Evolutionary conservation across 2,113 vertebrate genomes (phyloP), one percentile per base, ranked within the genome.

Genomic region (Sarotherodon lohbergeri): DNA sequence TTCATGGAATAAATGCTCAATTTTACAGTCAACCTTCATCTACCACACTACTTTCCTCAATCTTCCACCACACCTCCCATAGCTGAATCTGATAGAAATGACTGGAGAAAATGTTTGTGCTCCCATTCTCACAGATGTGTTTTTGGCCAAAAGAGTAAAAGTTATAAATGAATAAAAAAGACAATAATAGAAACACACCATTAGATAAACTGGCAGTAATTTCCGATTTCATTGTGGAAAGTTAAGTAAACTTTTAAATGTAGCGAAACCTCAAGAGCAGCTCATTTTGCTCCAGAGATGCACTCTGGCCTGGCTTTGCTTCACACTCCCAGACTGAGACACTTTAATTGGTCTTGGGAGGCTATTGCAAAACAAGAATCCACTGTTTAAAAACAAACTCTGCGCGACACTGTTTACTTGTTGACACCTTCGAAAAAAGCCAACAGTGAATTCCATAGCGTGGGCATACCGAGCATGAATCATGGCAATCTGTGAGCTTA

Each of bases 341-440:
- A 43, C 52, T 90, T 81, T 87, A 90, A 94, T 90, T 93, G 92
- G 90, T 87, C 88, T 86, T 89, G 6, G 36, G 91, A 90, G 82
- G 86, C 54, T 71, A 34, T 89, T 91, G 80, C 19, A 59, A 87
- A 92, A 90, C 61, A 91, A 81, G 16, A 76, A 85, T 87, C 41
- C 34, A 81, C n/a, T 83, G 82, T 90, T 93, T 86, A 59, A 90
- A 90, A 89, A 90, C 79, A 91, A 90, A 80, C 89, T 78, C 54
- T 27, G 57, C 36, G 66, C 2, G 27, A 87, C 71, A 79, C 78
- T 81, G 85, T 91, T 93, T 87, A 89, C 71, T 84, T 87, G 82
- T 91, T 91, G 85, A 84, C 86, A 93, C 88, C 48, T 92, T 90
- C 0, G 9, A 79, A 84, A 46, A 68, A 90, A 78, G 80, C 55